phyloP scores from a whole-genome alignment of 2,113 vertebrate species.

The Centropus unirufus region DNA sequence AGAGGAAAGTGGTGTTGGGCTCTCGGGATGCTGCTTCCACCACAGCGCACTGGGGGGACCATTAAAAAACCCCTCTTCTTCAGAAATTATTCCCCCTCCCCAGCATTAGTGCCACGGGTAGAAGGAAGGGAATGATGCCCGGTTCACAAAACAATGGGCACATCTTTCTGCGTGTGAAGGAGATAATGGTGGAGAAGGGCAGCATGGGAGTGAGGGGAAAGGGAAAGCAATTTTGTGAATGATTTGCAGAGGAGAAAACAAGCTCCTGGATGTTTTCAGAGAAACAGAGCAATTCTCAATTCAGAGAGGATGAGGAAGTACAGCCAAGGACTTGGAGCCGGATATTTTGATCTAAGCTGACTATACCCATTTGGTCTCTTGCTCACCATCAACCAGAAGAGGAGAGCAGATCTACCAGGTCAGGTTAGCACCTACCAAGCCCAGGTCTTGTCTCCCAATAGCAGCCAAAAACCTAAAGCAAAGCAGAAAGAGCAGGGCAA shows the following conservation, averaged over 20 bases:
- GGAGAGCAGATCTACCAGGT: neutral
- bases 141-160: neutral
- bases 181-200: neutral
- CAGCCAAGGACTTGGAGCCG: neutral
- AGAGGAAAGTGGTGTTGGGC: neutral
- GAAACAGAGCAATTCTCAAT: neutral
- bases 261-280: neutral
- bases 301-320: neutral
- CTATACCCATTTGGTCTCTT: neutral
- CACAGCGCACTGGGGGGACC: neutral
- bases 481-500: neutral
- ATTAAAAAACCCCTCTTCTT: fast-evolving
- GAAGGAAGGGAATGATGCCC: neutral
- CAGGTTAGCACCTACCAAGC: neutral
- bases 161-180: neutral
- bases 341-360: neutral
- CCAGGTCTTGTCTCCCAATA: neutral
- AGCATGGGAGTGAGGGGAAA: neutral
- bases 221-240: neutral
- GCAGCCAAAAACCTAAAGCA: neutral
- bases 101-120: neutral
- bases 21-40: neutral
- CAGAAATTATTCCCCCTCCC: neutral
- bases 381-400: neutral
- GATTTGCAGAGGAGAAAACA: neutral